Conservation (phyloP, 1,140 invertebrate species). For the Drosophila azteca region DNA sequence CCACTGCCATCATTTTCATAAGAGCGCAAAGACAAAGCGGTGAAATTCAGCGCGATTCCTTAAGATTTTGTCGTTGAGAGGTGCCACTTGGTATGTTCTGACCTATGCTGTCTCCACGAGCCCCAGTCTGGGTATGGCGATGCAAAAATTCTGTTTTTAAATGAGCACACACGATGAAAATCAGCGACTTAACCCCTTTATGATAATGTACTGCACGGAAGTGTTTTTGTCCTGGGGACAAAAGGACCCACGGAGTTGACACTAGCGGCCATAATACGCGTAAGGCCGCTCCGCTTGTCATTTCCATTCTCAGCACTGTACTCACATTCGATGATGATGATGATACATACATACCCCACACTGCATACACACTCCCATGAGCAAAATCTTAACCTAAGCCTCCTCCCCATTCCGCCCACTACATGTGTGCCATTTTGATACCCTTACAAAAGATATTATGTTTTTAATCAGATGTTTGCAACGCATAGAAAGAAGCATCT, state of each 20-base stretch:
- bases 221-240: constrained; percentile 82
- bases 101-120: constrained; percentile 14
- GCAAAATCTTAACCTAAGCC: constrained; percentile 31
- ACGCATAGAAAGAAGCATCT: no score
- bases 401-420: neutral
- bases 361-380: constrained; percentile 9
- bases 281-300: constrained; percentile 13
- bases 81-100: constrained; percentile 15
- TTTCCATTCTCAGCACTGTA: constrained; percentile 26
- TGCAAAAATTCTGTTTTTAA: constrained; percentile 63
- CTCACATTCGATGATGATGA: constrained; percentile 56
- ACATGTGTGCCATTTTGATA: no score
- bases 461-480: no score
- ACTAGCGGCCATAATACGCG: constrained; percentile 66
- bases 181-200: constrained; percentile 83
- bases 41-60: constrained; percentile 79
- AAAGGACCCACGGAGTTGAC: constrained; percentile 74
- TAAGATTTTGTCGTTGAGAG: constrained; percentile 9
- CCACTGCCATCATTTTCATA: constrained; percentile 75
- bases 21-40: constrained; percentile 75
- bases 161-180: constrained; percentile 81
- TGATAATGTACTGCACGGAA: constrained; percentile 81
- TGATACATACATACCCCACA: constrained; percentile 41
- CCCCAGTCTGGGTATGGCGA: constrained; percentile 34
- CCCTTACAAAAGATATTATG: no score